Base-by-base conservation (phyloP, 2,888 invertebrate genomes). In the Baronia brevicornis region DNA sequence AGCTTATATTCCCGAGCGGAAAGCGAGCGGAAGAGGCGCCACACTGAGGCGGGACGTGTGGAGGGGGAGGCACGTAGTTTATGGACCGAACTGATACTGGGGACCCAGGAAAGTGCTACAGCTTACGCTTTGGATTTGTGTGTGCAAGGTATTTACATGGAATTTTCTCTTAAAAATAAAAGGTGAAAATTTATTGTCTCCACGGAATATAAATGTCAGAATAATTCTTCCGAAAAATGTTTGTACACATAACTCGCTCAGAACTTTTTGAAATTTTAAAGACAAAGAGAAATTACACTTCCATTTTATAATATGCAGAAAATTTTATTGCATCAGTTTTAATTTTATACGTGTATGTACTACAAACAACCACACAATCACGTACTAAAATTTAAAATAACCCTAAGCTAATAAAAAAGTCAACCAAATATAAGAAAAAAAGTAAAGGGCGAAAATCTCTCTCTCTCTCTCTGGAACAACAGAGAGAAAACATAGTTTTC, bases 31-130 rank as follows among this genome's bases (percentile, higher is more conserved):
- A 46, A 51, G 49, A 43, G 54, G 39, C 31, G 35, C 33, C 38
- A 44, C 8, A 28, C 41, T 38, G 41, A 41, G 42, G 44, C 39
- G 41, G 31, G 41, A 36, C 18, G 20, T 35, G 33, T 34, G 32
- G 33, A 19, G 30, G 33, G 48, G 41, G 49, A 53, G 55, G 48
- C 52, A 41, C 57, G 69, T 73, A 74, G 68, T 79, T 80, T 80
- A 80, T 80, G 77, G 68, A 74, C 73, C 73, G 74, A 77, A 75
- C 77, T 77, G 78, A 78, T 79, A 79, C 74, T 66, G 67, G 68
- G 60, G 61, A 59, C 70, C 68, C 69, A 68, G 75, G 72, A 59
- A 75, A 75, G 73, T 74, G 73, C 63, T 70, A 58, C 67, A 69
- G 77, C 75, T 78, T 75, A 75, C 72, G 60, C 58, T 65, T 61